Conservation (phyloP, 1,140 invertebrate species). For the Eumaeus atala region DNA sequence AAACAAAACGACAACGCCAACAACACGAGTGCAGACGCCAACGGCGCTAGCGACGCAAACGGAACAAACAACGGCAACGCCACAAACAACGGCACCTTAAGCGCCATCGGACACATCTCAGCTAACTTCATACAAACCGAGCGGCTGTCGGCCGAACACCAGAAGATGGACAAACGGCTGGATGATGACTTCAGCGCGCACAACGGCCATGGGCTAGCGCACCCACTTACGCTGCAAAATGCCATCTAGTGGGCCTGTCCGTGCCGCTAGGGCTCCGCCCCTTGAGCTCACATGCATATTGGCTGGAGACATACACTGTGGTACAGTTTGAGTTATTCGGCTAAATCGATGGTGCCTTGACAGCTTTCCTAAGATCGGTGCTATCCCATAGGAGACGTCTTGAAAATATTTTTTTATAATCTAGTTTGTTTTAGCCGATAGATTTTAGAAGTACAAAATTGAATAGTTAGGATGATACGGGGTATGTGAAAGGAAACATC, state of each 20-base stretch:
- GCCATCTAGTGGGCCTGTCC: constrained; percentile 40
- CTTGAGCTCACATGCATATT: constrained; percentile 39
- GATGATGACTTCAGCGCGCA: constrained; percentile 58
- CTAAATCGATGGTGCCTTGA: constrained; percentile 11
- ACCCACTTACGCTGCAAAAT: constrained; percentile 59
- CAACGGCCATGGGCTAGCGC: constrained; percentile 49
- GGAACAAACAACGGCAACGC: too few relatives aligned
- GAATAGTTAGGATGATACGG: background rate
- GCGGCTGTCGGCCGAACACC: too few relatives aligned
- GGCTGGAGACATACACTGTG: constrained; percentile 31
- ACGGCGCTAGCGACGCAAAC: too few relatives aligned
- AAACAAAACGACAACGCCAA: constrained; percentile 50
- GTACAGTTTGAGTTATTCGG: background rate
- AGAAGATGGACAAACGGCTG: constrained; percentile 27
- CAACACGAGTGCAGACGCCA: too few relatives aligned
- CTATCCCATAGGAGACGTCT: too few relatives aligned
- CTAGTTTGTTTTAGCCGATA: background rate
- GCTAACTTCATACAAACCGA: constrained; percentile 54
- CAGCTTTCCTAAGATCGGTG: too few relatives aligned
- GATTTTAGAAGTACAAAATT: constrained; percentile 11
- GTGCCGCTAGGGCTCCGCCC: too few relatives aligned
- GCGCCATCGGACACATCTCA: constrained; percentile 47
- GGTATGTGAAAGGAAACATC: background rate
- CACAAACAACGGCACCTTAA: too few relatives aligned
- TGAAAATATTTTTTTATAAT: background rate